A percentile compares a stretch with the other conserved stretches of the same genome.
phyloP scores from a whole-genome alignment of 2,888 invertebrate genomes.

The Ypsolopha scabrella region DNA sequence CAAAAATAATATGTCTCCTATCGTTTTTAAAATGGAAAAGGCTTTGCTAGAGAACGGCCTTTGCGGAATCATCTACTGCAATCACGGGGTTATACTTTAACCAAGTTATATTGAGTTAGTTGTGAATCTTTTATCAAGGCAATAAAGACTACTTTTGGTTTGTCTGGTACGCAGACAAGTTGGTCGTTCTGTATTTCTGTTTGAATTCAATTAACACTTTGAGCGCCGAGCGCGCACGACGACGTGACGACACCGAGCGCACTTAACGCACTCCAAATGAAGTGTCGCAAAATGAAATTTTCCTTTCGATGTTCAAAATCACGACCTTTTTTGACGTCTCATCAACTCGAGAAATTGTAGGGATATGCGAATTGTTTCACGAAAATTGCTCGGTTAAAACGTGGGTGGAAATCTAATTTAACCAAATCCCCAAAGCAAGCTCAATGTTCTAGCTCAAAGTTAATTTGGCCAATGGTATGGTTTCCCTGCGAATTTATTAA shows the following conservation, averaged over 20 bases:
- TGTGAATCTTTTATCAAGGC: too few relatives aligned
- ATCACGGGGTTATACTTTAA: constrained; percentile 30
- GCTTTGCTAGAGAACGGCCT: constrained; percentile 6
- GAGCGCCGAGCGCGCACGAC: constrained; percentile 10
- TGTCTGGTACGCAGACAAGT: too few relatives aligned
- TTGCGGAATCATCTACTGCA: constrained; percentile 33
- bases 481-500: too few relatives aligned
- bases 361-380: too few relatives aligned
- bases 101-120: too few relatives aligned
- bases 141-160: too few relatives aligned
- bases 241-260: constrained; percentile 2
- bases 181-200: constrained; percentile 29
- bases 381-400: too few relatives aligned
- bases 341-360: too few relatives aligned
- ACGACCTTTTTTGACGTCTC: not conserved
- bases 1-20: not conserved
- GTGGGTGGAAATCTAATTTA: too few relatives aligned
- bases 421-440: too few relatives aligned
- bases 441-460: too few relatives aligned
- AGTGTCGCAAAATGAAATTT: not conserved
- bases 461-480: too few relatives aligned
- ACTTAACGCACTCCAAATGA: not conserved
- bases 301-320: not conserved
- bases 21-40: not conserved
- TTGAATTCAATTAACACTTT: constrained; percentile 57